Percentiles rank a stretch among this genome's conserved stretches.
These are phyloP conservation scores for Nemapogon koenigi DNA, from an alignment of 2,888 invertebrate genomes.

Conservation along the genomic window DNA sequence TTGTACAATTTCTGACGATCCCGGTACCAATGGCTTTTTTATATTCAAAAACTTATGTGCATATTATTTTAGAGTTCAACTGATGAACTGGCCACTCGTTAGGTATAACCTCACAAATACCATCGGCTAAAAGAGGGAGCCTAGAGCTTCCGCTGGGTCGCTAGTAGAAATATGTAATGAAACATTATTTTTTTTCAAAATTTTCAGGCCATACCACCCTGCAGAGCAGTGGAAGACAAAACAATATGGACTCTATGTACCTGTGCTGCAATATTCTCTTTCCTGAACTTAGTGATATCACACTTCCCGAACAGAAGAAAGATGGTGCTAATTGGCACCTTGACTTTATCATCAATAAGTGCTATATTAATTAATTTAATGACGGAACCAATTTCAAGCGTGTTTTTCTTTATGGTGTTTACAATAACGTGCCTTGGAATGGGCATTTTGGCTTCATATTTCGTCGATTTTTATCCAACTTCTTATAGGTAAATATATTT, in stretches of 20 bases:
- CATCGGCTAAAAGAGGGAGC: too few species aligned
- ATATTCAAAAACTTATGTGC: too few species aligned
- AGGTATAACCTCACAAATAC: too few species aligned
- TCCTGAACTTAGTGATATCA: constrained; percentile 64
- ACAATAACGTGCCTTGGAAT: constrained; percentile 49
- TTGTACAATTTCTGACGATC: too few species aligned
- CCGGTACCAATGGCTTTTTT: too few species aligned
- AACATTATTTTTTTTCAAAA: neutral
- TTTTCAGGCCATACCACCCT: constrained; percentile 41
- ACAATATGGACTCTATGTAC: constrained; percentile 70
- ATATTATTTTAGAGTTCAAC: too few species aligned
- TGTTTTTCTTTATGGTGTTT: constrained; percentile 43
- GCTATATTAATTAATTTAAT: constrained; percentile 45
- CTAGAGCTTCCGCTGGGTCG: too few species aligned
- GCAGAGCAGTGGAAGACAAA: constrained; percentile 62
- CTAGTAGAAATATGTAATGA: too few species aligned
- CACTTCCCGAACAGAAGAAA: constrained; percentile 63
- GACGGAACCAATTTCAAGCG: constrained; percentile 47
- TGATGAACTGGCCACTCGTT: too few species aligned
- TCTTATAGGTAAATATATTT: constrained; percentile 35
- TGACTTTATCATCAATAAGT: constrained; percentile 59
- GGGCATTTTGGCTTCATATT: constrained; percentile 52
- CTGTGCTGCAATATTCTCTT: constrained; percentile 67
- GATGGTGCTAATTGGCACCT: constrained; percentile 47
- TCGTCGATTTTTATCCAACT: constrained; percentile 51